These are phyloP conservation scores for Littorina saxatilis DNA, from an alignment of 1,140 invertebrate species.

Conservation along the genomic window DNA sequence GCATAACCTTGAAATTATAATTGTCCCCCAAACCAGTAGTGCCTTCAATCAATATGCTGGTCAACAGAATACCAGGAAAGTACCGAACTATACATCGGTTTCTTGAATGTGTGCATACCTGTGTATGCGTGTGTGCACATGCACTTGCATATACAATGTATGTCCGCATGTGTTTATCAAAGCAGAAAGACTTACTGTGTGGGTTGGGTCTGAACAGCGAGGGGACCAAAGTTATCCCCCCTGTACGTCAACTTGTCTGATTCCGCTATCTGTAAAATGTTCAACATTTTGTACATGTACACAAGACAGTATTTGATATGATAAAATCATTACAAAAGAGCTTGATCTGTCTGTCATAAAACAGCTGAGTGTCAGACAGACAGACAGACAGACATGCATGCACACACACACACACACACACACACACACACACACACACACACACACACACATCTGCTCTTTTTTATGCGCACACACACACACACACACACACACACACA, in stretches of 20 bases:
- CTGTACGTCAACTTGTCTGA: background rate
- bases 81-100: too few relatives aligned
- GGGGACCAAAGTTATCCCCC: background rate
- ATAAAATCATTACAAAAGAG: too few relatives aligned
- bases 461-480: background rate
- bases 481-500: background rate
- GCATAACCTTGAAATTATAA: too few relatives aligned
- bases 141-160: background rate
- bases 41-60: too few relatives aligned
- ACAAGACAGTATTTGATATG: too few relatives aligned
- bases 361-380: too few relatives aligned
- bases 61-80: too few relatives aligned
- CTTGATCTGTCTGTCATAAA: too few relatives aligned
- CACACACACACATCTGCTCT: background rate
- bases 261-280: background rate
- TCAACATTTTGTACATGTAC: too few relatives aligned
- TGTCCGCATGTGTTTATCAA: background rate
- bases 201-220: background rate
- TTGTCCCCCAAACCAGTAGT: too few relatives aligned
- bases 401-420: background rate
- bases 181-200: background rate
- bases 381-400: too few relatives aligned
- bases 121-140: constrained; percentile 19
- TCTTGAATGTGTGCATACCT: constrained; percentile 1
- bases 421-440: constrained; percentile 1